phyloP scores from a whole-genome alignment of 2,113 vertebrate genomes.

The Syngnathus typhle region DNA sequence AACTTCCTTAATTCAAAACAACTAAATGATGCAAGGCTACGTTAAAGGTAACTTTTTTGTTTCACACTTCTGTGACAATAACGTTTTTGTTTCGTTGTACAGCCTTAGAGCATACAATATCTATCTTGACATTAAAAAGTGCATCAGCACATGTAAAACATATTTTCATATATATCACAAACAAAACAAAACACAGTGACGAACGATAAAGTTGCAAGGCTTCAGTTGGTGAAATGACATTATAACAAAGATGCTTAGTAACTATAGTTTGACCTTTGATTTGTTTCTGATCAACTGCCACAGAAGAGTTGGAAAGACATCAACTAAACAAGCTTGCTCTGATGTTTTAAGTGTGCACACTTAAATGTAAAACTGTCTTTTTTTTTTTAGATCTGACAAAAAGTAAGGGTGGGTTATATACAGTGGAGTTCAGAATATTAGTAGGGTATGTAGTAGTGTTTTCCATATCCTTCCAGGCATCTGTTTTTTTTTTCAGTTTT shows the following conservation, averaged over 20 bases:
- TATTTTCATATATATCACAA: background rate
- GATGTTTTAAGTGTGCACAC: background rate
- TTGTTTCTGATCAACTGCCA: background rate
- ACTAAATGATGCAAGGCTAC: background rate
- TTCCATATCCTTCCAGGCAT: no score
- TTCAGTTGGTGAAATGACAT: background rate
- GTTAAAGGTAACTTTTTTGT: background rate
- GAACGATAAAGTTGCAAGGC: background rate
- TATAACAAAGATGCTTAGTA: background rate
- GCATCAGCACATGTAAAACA: no score
- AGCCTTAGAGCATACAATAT: background rate
- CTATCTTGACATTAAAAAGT: background rate
- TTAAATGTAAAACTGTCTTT: background rate
- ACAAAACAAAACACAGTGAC: background rate
- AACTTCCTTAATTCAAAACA: background rate
- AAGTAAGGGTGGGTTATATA: background rate
- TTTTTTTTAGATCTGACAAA: constrained; percentile 10
- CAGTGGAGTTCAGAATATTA: no score
- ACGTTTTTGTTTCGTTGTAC: background rate
- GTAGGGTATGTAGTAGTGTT: no score
- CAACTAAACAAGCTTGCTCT: background rate
- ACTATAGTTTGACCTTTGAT: background rate
- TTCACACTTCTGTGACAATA: background rate
- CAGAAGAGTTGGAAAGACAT: background rate
- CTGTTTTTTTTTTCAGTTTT: no score